A percentile compares a stretch with the other conserved stretches of the same genome.
These are phyloP conservation scores for Norana najaformis DNA, from an alignment of 2,888 invertebrate species.

Conservation along the genomic window DNA sequence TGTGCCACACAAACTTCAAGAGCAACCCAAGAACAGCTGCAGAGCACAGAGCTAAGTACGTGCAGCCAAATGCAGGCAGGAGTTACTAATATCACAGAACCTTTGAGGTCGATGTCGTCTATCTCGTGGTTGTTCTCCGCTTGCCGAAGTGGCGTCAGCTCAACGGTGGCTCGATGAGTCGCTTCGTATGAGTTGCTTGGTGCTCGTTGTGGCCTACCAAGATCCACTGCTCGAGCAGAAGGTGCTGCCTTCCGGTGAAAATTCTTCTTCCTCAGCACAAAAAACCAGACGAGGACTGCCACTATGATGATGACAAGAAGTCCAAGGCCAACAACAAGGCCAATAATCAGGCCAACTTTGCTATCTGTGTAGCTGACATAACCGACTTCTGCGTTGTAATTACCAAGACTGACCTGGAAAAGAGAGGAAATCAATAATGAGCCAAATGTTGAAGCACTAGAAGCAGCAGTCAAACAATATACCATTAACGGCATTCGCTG, in stretches of 20 bases:
- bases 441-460: neutral
- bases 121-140: neutral
- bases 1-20: too few species aligned
- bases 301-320: conserved; percentile 55
- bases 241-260: neutral
- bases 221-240: neutral
- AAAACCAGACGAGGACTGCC: conserved; percentile 53
- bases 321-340: conserved; percentile 56
- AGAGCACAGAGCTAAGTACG: neutral
- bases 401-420: conserved; percentile 51
- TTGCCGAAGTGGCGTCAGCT: neutral
- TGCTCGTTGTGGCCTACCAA: neutral
- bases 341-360: conserved; percentile 53
- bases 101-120: neutral
- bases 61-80: neutral
- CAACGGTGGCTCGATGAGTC: neutral
- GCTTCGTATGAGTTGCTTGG: neutral
- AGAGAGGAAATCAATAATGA: neutral
- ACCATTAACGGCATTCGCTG: neutral
- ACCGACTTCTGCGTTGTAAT: conserved; percentile 49
- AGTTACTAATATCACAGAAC: neutral
- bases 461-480: neutral
- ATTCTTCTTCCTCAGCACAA: conserved; percentile 42
- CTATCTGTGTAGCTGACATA: conserved; percentile 48
- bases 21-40: too few species aligned